Evolutionary conservation across 2,888 invertebrate genomes (phyloP).

Genomic region (Vesta saturnalis): DNA sequence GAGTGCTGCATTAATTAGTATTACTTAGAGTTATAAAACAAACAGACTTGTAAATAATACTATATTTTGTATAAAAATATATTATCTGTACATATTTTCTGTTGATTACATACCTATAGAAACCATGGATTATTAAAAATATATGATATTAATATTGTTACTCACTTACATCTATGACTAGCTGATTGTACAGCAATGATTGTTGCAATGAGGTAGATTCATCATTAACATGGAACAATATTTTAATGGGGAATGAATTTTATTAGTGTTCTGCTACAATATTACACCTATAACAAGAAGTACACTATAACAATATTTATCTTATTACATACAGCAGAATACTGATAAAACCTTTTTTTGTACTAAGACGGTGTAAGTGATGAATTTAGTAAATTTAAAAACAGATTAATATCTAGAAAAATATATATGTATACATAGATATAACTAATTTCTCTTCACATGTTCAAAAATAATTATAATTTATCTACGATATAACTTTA

Average conservation of each 20-base stretch:
- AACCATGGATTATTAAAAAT: slow-evolving; percentile 39
- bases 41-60: slow-evolving; percentile 58
- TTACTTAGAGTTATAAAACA: slow-evolving; percentile 34
- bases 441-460: slow-evolving; percentile 30
- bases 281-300: slow-evolving; percentile 14
- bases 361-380: slow-evolving; percentile 38
- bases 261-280: slow-evolving; percentile 33
- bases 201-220: slow-evolving; percentile 63
- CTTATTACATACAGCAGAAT: slow-evolving; percentile 36
- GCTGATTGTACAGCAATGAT: slow-evolving; percentile 64
- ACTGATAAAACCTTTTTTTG: slow-evolving; percentile 42
- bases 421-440: slow-evolving; percentile 20
- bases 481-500: slow-evolving; percentile 37
- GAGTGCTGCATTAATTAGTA: not conserved
- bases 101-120: slow-evolving; percentile 38
- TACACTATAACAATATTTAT: slow-evolving; percentile 14
- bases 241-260: slow-evolving; percentile 37
- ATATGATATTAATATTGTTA: slow-evolving; percentile 41
- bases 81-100: slow-evolving; percentile 56
- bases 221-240: slow-evolving; percentile 38
- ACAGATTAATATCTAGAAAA: slow-evolving; percentile 33
- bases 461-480: slow-evolving; percentile 32
- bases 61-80: slow-evolving; percentile 62
- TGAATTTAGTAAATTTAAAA: slow-evolving; percentile 27
- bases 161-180: slow-evolving; percentile 62